phyloP scores from a whole-genome alignment of 2,888 invertebrate genomes.

The Latrodectus hesperus region DNA sequence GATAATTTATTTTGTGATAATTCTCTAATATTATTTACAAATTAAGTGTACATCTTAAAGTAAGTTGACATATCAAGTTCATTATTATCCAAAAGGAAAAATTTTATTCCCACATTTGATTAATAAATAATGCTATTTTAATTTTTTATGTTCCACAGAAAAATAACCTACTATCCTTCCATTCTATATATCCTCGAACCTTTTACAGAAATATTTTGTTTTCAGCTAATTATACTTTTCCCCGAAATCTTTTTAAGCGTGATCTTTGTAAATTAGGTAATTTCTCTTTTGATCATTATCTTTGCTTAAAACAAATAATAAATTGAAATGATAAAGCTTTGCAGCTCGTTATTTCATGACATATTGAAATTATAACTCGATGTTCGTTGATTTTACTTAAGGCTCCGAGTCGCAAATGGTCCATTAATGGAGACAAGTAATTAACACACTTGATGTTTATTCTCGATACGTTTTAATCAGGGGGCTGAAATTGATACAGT shows the following conservation, averaged over 20 bases:
- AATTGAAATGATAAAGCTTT: conserved; percentile 37
- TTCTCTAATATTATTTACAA: too few species aligned
- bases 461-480: conserved; percentile 53
- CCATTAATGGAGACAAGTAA: conserved; percentile 52
- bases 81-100: too few species aligned
- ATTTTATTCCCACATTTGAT: too few species aligned
- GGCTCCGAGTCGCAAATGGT: conserved; percentile 44
- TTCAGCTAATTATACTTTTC: conserved; percentile 41
- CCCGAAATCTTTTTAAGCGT: not conserved
- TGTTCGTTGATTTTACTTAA: conserved; percentile 42
- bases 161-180: too few species aligned
- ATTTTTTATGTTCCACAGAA: too few species aligned
- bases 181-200: too few species aligned
- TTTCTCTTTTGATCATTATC: conserved; percentile 52
- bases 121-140: too few species aligned
- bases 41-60: too few species aligned
- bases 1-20: too few species aligned
- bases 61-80: too few species aligned
- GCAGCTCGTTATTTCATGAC: conserved; percentile 47
- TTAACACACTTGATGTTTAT: conserved; percentile 54
- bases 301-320: conserved; percentile 42
- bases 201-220: conserved; percentile 17
- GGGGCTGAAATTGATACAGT: conserved; percentile 14
- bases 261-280: conserved; percentile 12
- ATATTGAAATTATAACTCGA: conserved; percentile 54